Evolutionary conservation across 37 sponge, comb jelly and placozoan species (phyloP).

Genomic region (Theonella swinhoei): DNA sequence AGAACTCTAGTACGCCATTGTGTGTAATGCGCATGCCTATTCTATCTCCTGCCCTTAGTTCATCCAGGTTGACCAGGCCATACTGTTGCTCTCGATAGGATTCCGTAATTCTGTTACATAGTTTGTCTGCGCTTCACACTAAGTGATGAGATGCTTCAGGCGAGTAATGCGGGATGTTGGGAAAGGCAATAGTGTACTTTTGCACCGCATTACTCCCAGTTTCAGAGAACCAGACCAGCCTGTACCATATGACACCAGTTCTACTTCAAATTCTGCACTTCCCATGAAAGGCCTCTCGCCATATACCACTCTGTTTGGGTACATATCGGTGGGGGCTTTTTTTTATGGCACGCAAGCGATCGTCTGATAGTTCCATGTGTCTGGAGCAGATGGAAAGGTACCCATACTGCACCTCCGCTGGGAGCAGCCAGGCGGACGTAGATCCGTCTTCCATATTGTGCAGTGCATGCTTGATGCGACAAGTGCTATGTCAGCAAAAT

Average conservation of each 20-base stretch:
- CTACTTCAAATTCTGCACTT: constrained; percentile 78
- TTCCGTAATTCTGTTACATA: constrained; percentile 53
- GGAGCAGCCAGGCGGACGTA: constrained; percentile 6
- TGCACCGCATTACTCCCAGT: constrained; percentile 71
- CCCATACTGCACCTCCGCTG: constrained; percentile 45
- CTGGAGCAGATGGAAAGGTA: constrained; percentile 37
- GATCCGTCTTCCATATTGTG: neutral
- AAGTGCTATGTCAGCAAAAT: too few species aligned
- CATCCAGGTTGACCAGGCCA: constrained; percentile 64
- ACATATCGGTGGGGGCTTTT: constrained; percentile 55
- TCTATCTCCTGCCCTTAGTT: constrained; percentile 58
- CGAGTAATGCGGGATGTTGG: constrained; percentile 73
- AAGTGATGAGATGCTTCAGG: constrained; percentile 72
- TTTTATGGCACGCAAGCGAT: constrained; percentile 51
- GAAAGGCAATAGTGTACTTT: neutral
- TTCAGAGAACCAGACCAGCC: constrained; percentile 88
- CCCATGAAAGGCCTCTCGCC: constrained; percentile 64
- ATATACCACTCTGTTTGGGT: constrained; percentile 78
- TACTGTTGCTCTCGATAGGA: constrained; percentile 40
- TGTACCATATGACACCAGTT: constrained; percentile 62
- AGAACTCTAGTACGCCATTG: constrained; percentile 68
- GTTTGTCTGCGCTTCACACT: constrained; percentile 81
- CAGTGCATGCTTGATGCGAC: too few species aligned
- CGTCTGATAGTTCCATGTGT: constrained; percentile 17
- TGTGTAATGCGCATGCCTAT: constrained; percentile 61